Percentiles rank a stretch among this genome's conserved stretches.
Evolutionary conservation across 2,797 vertebrate genomes (phyloP).

Genomic region (Sphenodon punctatus): DNA sequence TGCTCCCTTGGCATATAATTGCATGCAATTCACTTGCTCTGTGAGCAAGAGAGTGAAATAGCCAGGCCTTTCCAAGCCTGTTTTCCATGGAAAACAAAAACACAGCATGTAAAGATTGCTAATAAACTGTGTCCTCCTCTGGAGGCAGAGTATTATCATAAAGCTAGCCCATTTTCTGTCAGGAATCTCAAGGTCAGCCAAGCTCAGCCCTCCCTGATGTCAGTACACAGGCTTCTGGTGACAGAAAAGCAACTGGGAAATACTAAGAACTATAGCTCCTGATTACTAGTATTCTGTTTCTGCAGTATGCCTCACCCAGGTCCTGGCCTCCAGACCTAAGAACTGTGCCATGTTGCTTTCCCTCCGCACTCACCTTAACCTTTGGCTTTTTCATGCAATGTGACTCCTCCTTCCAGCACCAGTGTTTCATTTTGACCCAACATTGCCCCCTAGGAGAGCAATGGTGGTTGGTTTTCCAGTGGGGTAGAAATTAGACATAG

Average conservation of each 20-base stretch:
- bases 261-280: not conserved
- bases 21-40: not conserved
- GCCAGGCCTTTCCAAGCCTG: slow-evolving; percentile 1
- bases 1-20: not conserved
- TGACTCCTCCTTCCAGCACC: too few species aligned
- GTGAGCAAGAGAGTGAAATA: slow-evolving; percentile 18
- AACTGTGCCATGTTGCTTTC: too few species aligned
- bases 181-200: slow-evolving; percentile 41
- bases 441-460: too few species aligned
- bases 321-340: too few species aligned
- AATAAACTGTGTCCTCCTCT: slow-evolving; percentile 20
- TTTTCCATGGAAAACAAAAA: slow-evolving; percentile 54
- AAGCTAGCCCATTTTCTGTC: slow-evolving; percentile 32
- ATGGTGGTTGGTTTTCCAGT: too few species aligned
- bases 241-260: not conserved
- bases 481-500: too few species aligned
- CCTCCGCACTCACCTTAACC: too few species aligned
- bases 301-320: too few species aligned
- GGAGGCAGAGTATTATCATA: slow-evolving; percentile 25
- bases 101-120: slow-evolving; percentile 14
- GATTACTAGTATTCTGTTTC: not conserved
- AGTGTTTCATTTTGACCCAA: too few species aligned
- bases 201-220: not conserved
- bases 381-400: too few species aligned
- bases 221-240: not conserved